A percentile compares a stretch with the other conserved stretches of the same genome.
phyloP scores from a whole-genome alignment of 2,113 vertebrate species.

The Murina feae region DNA sequence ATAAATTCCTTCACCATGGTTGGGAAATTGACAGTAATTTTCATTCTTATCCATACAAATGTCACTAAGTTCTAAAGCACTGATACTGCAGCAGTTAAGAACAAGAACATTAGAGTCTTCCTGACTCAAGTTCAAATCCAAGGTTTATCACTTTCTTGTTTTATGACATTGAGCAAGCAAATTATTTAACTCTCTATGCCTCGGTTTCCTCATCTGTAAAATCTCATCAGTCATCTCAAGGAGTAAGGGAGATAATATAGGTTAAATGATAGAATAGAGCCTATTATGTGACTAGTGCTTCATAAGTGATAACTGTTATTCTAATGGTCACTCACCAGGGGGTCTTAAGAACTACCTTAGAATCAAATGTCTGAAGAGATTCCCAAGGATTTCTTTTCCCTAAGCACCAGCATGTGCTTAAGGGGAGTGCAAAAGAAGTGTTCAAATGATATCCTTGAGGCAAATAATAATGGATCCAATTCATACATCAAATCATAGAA shows the following conservation, averaged over 20 bases:
- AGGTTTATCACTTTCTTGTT: neutral
- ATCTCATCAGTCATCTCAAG: neutral
- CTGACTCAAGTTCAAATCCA: conserved; percentile 14
- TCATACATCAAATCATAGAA: conserved; percentile 38
- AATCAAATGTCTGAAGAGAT: neutral
- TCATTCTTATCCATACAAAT: neutral
- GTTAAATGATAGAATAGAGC: neutral
- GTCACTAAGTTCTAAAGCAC: neutral
- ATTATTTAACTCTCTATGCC: neutral
- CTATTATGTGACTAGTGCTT: neutral
- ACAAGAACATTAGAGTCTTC: neutral
- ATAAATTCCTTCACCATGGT: neutral
- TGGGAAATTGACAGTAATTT: neutral
- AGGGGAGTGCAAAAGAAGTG: neutral
- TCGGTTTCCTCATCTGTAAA: neutral
- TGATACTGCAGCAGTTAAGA: neutral
- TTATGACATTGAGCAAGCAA: neutral
- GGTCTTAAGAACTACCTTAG: neutral
- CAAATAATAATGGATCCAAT: conserved; percentile 54
- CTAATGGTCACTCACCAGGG: neutral
- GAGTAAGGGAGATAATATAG: neutral
- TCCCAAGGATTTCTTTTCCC: neutral
- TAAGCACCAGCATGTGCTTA: neutral
- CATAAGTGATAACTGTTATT: neutral
- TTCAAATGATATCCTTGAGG: conserved; percentile 34